A percentile compares a stretch with the other conserved stretches of the same genome.
Evolutionary conservation across 1,140 invertebrate species (phyloP).

Genomic region (Drosophila ambigua): DNA sequence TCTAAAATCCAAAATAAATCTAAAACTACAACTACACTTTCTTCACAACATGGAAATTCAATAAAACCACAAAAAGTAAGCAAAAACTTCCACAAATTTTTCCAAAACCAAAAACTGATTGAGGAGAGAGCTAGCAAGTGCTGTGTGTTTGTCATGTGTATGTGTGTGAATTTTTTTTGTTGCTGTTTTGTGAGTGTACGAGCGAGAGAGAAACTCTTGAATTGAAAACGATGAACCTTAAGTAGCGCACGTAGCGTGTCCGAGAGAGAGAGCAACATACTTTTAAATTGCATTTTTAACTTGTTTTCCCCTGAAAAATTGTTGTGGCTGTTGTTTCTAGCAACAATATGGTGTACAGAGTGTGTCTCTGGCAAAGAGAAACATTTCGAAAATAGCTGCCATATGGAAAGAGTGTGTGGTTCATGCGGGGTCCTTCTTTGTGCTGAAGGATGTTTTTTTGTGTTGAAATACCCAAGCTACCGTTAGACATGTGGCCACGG

Average conservation of each 20-base stretch:
- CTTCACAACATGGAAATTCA: conserved; percentile 12
- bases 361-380: neutral
- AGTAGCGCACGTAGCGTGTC: conserved; percentile 65
- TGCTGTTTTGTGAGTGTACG: conserved; percentile 22
- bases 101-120: conserved; percentile 10
- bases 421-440: conserved; percentile 27
- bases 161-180: conserved; percentile 24
- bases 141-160: conserved; percentile 7
- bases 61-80: conserved; percentile 57
- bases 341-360: conserved; percentile 47
- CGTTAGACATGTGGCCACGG: neutral
- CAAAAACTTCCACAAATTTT: conserved; percentile 18
- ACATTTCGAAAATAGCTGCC: neutral
- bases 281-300: conserved; percentile 72
- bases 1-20: conserved; percentile 7
- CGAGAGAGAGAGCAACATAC: conserved; percentile 24
- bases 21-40: conserved; percentile 21
- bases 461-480: conserved; percentile 22
- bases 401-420: conserved; percentile 27
- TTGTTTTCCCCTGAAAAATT: conserved; percentile 54
- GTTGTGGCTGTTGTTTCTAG: conserved; percentile 35
- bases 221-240: conserved; percentile 81
- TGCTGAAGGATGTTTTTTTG: conserved; percentile 10
- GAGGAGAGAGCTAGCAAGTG: neutral
- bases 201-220: conserved; percentile 67